Evolutionary conservation across 1,140 invertebrate genomes (phyloP).

Genomic region (Lepidurus apus): DNA sequence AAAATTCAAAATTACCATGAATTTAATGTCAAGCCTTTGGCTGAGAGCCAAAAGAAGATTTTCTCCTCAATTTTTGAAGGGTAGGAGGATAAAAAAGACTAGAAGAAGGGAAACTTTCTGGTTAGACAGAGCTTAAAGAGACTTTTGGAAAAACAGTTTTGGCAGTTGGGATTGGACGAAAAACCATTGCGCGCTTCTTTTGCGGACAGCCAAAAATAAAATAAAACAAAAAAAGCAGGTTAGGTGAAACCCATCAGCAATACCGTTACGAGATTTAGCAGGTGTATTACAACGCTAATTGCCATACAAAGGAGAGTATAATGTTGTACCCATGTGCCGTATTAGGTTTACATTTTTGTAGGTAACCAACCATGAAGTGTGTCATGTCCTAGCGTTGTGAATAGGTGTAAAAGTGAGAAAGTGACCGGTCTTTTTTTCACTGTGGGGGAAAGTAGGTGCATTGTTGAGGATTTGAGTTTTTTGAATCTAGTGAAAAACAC

Average conservation of each 20-base stretch:
- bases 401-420: background rate
- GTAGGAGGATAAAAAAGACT: too few species aligned
- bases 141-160: too few species aligned
- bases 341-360: background rate
- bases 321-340: background rate
- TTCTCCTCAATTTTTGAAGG: too few species aligned
- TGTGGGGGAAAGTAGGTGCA: background rate
- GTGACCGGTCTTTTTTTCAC: background rate
- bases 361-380: too few species aligned
- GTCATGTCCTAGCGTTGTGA: conserved; percentile 14
- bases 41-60: too few species aligned
- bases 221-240: background rate
- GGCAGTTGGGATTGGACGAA: background rate
- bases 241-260: background rate
- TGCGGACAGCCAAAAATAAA: background rate
- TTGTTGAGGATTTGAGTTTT: background rate
- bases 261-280: background rate
- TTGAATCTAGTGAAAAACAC: background rate
- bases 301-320: background rate
- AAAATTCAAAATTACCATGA: too few species aligned
- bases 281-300: conserved; percentile 1
- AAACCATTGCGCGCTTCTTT: background rate
- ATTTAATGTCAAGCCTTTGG: too few species aligned
- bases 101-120: too few species aligned
- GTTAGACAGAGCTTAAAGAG: too few species aligned